Evolutionary conservation across 2,888 invertebrate species (phyloP).

Genomic region (Uropetala carovei): DNA sequence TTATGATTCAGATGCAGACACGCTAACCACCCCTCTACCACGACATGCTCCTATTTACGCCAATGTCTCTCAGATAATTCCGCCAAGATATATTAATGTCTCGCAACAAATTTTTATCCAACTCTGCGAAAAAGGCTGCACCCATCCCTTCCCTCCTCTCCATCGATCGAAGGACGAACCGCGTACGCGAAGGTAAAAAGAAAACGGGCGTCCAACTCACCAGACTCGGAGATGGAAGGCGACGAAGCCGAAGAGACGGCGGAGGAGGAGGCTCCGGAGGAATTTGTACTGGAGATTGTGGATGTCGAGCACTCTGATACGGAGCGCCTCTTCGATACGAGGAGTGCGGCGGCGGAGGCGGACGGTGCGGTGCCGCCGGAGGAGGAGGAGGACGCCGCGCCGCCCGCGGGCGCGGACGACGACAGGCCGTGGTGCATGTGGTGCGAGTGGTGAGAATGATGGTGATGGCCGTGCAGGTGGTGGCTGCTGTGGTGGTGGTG

Average conservation of each 20-base stretch:
- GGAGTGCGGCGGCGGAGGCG: constrained; percentile 70
- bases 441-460: constrained; percentile 74
- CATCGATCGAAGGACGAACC: too few species aligned
- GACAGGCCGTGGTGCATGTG: constrained; percentile 71
- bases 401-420: constrained; percentile 77
- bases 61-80: too few species aligned
- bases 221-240: constrained; percentile 73
- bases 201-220: constrained; percentile 70
- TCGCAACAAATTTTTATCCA: too few species aligned
- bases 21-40: too few species aligned
- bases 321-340: constrained; percentile 68
- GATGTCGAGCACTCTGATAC: constrained; percentile 74
- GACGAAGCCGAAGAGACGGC: constrained; percentile 47
- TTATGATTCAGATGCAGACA: too few species aligned
- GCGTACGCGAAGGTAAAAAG: neutral
- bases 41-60: too few species aligned
- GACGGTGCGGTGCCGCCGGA: constrained; percentile 85
- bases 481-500: neutral
- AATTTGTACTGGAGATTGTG: constrained; percentile 74
- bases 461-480: constrained; percentile 56
- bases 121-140: too few species aligned
- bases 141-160: too few species aligned
- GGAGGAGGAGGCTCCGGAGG: constrained; percentile 73
- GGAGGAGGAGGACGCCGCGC: constrained; percentile 81
- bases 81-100: too few species aligned